Evolutionary conservation across 2,797 vertebrate species (phyloP), one percentile per base, ranked within the genome.

Genomic region (Pelobates cultripes): DNA sequence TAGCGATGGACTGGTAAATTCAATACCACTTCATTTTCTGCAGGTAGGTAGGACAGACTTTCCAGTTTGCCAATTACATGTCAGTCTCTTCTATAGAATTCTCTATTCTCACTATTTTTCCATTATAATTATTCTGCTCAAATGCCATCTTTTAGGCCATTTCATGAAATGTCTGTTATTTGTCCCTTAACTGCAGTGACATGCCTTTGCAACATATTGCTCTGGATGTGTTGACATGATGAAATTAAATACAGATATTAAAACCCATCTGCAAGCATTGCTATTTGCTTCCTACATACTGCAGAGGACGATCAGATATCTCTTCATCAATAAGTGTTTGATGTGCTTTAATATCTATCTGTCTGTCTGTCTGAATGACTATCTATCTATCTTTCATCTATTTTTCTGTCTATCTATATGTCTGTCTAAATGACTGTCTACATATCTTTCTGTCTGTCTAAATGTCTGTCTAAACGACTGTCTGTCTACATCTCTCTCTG

Each of bases 101-200:
- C 10, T 14, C 7, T 57, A 57, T 1, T 57, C 13, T 57, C 13
- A 15, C 10, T 57, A 57, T 57, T 66, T 41, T 66, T 66, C 63
- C 63, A 66, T 17, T 40, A 66, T 66, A 66, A 66, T 17, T 66
- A 41, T 61, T 61, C n/a, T 17, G 28, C 7, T 41, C 63, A 28
- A 66, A 66, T 41, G 14, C 63, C 28, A 66, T 66, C 63, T 8
- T 41, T 66, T 7, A 41, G 15, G 7, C 28, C 28, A 66, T 66
- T 28, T 57, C 63, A 66, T 66, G 17, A 57, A 57, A 57, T 28
- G 63, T 66, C 28, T 66, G 28, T 66, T 66, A 66, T 66, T 66
- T 66, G 63, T 66, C 28, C n/a, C 63, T 28, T 28, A 66, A 66
- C 63, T 66, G n/a, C 63, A 28, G 6, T 28, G n/a, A 6, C 4